Evolutionary conservation across 2,888 invertebrate species (phyloP).

Genomic region (Tenthredo livida): DNA sequence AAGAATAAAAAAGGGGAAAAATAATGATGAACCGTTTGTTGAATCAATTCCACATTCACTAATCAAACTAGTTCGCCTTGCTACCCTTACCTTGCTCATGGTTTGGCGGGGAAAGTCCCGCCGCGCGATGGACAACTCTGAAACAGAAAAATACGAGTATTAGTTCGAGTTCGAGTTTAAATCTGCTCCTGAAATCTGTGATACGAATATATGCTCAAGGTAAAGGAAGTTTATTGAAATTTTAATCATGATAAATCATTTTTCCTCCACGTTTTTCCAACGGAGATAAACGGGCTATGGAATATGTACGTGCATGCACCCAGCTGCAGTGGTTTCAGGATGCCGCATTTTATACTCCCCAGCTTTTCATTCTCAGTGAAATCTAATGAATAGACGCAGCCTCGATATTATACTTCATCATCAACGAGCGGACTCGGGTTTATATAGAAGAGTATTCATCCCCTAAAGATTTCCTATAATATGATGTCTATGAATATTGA

Average conservation of each 20-base stretch:
- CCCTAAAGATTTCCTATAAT: neutral
- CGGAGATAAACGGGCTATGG: slow-evolving; percentile 6
- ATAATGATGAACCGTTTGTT: neutral
- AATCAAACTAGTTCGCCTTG: neutral
- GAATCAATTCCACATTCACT: neutral
- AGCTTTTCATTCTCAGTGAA: neutral
- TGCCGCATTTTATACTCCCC: neutral
- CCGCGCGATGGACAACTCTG: slow-evolving; percentile 75
- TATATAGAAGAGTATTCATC: neutral
- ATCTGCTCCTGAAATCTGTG: neutral
- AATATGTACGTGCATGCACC: slow-evolving; percentile 31
- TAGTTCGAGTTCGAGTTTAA: slow-evolving; percentile 14
- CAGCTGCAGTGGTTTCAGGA: neutral
- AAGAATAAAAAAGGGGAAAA: neutral
- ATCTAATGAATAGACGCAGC: slow-evolving; percentile 10
- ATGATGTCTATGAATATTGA: neutral
- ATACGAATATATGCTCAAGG: neutral
- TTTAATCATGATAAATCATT: slow-evolving; percentile 5
- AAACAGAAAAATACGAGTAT: slow-evolving; percentile 65
- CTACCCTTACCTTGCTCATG: slow-evolving; percentile 77
- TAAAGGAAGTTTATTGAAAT: neutral
- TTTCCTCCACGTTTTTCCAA: neutral
- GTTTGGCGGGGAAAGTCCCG: slow-evolving; percentile 77
- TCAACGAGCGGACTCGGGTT: neutral
- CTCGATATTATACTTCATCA: slow-evolving; percentile 30